Conservation (phyloP, 1,140 invertebrate genomes). For the Bombus pascuorum region DNA sequence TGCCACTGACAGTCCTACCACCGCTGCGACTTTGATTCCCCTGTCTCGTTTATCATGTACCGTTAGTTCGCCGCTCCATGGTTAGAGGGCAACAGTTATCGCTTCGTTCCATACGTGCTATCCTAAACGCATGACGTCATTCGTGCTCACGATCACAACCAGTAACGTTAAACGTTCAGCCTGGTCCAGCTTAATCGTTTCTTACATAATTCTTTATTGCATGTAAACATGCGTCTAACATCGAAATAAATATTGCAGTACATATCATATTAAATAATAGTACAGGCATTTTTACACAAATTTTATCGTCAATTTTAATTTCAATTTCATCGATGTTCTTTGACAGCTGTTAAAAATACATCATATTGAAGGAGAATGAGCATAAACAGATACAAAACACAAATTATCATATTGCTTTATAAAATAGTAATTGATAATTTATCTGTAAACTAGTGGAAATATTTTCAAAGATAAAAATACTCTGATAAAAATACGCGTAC, state of each 20-base stretch:
- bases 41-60: slow-evolving; percentile 25
- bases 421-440: neutral
- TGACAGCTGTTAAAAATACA: neutral
- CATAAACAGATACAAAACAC: neutral
- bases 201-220: neutral
- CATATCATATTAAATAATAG: too few species aligned
- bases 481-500: neutral
- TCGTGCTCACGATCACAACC: too few species aligned
- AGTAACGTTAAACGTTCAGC: too few species aligned
- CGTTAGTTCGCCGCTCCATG: neutral
- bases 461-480: too few species aligned
- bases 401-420: neutral
- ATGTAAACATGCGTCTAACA: neutral
- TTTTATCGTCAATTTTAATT: neutral
- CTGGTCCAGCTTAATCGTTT: neutral
- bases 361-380: neutral
- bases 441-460: neutral
- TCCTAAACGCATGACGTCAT: slow-evolving; percentile 1
- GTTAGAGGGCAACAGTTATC: slow-evolving; percentile 39
- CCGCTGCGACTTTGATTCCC: slow-evolving; percentile 32
- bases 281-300: neutral
- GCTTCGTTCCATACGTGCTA: neutral
- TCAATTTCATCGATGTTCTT: neutral
- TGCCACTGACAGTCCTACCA: slow-evolving; percentile 66
- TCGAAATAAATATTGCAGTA: neutral